Base-by-base conservation (phyloP, 2,888 invertebrate genomes). In the Tiphia femorata region DNA sequence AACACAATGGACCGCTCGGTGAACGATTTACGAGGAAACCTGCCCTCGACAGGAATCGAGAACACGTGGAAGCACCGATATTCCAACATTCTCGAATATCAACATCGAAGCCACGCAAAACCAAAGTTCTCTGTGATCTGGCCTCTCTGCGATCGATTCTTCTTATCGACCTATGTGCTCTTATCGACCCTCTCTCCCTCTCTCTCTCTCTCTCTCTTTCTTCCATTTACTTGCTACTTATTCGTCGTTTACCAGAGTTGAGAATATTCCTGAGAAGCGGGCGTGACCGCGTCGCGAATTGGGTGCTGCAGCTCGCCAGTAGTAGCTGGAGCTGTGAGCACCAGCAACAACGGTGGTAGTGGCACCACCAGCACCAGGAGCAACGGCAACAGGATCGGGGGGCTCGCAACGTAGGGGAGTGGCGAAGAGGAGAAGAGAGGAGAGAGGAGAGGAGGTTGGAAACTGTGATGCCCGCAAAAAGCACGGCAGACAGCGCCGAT, bases 401-500 rank as follows among this genome's bases (percentile, higher is more conserved):
- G 58, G 63, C 68, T 51, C 58, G 52, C 44, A 55, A 64, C 70
- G 62, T 67, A 64, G 62, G 66, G 67, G 69, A 69, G 66, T 67
- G 69, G 57, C 61, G 58, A 60, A 64, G n/a, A n/a, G n/a, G n/a
- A n/a, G n/a, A n/a, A n/a, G n/a, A n/a, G n/a, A n/a, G n/a, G n/a
- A n/a, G n/a, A n/a, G n/a, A n/a, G n/a, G 70, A 70, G 72, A 75
- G 73, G 77, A 78, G 78, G 80, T 79, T 81, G 81, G 81, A 80
- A 81, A 80, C 81, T 79, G 80, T 72, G 79, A 78, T 76, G 80
- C 73, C 74, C 75, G 77, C 83, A 83, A 83, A 83, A 83, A 83
- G 81, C 82, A 78, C 79, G 79, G 80, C 83, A 83, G 83, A 83
- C 83, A 83, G 82, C 83, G 81, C 76, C 80, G 80, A 79, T 76